Conservation (phyloP, 2,888 invertebrate genomes). For the Cephonodes hylas region DNA sequence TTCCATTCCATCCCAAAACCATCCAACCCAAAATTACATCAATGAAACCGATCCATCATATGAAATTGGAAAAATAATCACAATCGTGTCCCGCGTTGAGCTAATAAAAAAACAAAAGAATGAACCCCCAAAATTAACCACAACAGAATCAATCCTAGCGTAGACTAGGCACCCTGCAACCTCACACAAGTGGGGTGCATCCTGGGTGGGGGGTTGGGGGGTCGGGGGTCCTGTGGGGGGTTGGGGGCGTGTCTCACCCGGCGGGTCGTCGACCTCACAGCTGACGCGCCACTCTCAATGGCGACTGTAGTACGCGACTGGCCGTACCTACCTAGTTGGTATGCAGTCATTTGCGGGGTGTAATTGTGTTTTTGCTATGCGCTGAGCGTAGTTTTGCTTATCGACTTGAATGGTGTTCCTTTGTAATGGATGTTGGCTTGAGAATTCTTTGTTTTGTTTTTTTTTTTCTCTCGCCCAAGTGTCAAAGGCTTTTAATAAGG, state of each 20-base stretch:
- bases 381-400: slow-evolving; percentile 2
- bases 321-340: slow-evolving; percentile 17
- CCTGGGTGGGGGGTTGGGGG: slow-evolving; percentile 17
- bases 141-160: not conserved
- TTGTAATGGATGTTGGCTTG: not conserved
- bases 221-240: not conserved
- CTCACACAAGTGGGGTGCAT: slow-evolving; percentile 22
- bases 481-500: too few species aligned
- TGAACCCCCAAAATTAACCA: slow-evolving; percentile 3
- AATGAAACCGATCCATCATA: too few species aligned
- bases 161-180: slow-evolving; percentile 11
- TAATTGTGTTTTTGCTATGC: slow-evolving; percentile 19
- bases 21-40: too few species aligned
- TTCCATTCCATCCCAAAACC: too few species aligned
- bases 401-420: slow-evolving; percentile 2
- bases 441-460: not conserved
- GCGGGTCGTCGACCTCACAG: slow-evolving; percentile 60
- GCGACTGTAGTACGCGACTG: slow-evolving; percentile 49
- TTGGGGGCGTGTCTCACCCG: slow-evolving; percentile 41
- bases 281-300: slow-evolving; percentile 62
- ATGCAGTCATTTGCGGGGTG: slow-evolving; percentile 21
- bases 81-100: too few species aligned
- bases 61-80: too few species aligned
- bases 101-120: too few species aligned
- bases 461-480: too few species aligned